Evolutionary conservation across 2,113 vertebrate species (phyloP).

Genomic region (Anguilla rostrata): DNA sequence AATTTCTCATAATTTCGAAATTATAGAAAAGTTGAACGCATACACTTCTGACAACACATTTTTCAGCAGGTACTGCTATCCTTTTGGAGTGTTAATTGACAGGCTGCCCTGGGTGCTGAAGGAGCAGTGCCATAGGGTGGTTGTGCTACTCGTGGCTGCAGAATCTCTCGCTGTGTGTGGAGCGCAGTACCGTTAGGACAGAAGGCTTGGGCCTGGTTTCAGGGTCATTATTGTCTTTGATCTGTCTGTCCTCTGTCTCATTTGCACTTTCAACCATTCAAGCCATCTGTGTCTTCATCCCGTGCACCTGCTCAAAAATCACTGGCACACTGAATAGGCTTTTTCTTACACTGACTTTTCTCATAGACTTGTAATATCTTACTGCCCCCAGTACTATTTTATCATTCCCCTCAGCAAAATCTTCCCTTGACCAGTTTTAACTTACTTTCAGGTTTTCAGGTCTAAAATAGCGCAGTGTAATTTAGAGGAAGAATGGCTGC

Average conservation of each 20-base stretch:
- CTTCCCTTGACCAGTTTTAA: background rate
- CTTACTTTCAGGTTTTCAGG: background rate
- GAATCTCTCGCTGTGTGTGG: background rate
- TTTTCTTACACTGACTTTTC: background rate
- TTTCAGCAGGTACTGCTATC: background rate
- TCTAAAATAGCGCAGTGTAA: background rate
- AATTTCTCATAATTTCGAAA: background rate
- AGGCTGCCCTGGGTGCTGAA: background rate
- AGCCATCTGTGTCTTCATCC: conserved; percentile 12
- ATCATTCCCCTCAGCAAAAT: background rate
- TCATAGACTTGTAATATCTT: background rate
- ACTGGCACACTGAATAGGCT: background rate
- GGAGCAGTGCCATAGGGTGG: background rate
- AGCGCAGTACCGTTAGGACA: background rate
- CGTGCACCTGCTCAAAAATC: background rate
- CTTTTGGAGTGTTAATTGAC: background rate
- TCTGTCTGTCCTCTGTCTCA: conserved; percentile 5
- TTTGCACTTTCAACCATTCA: background rate
- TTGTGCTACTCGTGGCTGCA: background rate
- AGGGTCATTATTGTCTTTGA: background rate
- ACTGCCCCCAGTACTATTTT: background rate
- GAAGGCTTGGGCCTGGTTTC: conserved; percentile 4
- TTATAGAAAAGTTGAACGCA: background rate
- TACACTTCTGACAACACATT: background rate
- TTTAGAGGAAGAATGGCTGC: background rate